Base-by-base conservation (phyloP, 2,888 invertebrate genomes). In the Oscheius sp. region DNA sequence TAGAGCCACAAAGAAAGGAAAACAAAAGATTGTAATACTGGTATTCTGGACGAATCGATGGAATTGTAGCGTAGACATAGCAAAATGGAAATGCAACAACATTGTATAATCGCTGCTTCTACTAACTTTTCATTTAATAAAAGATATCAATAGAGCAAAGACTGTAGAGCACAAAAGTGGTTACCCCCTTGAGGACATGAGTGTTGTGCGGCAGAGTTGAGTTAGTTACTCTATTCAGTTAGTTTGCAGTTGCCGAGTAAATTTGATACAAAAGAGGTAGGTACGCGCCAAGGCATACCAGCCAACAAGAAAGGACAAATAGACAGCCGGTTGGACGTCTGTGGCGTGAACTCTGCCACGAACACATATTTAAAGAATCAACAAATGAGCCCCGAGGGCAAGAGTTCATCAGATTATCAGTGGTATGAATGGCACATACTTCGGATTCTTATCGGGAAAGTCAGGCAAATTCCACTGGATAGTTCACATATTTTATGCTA, bases 181-280 rank as follows among this genome's bases (percentile, higher is more conserved):
- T 61, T 61, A 61, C 61, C 61, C 35, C 35, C 41, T 61, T 61
- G 23, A 66, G 52, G 66, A 49, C 52, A 66, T 52, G 66, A 52
- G 66, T 52, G 52, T 66, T 66, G 66, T 66, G 66, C 27, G 2
- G 35, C 35, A 9, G 9, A 13, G 66, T 61, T 61, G 16, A 49
- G n/a, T 21, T 58, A 35, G 35, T 35, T 35, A 35, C 35, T 35
- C 35, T 35, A 35, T 35, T 35, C 35, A 35, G 58, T 27, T 21
- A 49, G 29, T 66, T 66, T 66, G 66, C 66, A 66, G 49, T 66
- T 35, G 52, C 52, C 13, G 66, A 66, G 66, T 49, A 66, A 66
- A 52, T 66, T 66, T 66, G 52, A 66, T 66, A 66, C 66, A 66
- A 66, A 66, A 66, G 66, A 52, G 35, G 66, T 66, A 66, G 61